Percentiles rank a stretch among this genome's conserved stretches.
Evolutionary conservation across 2,113 vertebrate species (phyloP).

Genomic region (Phrynosoma platyrhinos): DNA sequence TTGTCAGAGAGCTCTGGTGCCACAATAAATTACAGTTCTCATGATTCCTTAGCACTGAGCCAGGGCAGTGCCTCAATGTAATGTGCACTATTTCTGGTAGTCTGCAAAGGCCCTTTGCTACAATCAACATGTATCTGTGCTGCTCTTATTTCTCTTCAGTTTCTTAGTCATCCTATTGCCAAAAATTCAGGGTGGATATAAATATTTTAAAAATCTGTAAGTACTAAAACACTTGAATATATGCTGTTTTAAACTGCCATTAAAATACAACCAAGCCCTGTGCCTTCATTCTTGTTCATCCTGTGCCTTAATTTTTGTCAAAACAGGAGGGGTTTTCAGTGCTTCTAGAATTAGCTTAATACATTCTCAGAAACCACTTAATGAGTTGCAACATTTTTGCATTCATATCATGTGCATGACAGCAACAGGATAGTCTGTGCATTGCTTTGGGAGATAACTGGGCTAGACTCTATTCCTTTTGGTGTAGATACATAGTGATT

Average conservation of each 20-base stretch:
- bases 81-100: too few relatives aligned
- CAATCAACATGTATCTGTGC: too few relatives aligned
- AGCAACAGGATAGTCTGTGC: too few relatives aligned
- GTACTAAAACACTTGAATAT: background rate
- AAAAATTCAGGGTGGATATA: background rate
- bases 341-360: background rate
- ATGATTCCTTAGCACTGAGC: too few relatives aligned
- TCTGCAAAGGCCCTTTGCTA: too few relatives aligned
- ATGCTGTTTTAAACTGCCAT: background rate
- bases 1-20: too few relatives aligned
- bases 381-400: background rate
- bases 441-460: background rate
- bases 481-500: background rate
- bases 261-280: background rate
- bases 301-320: background rate
- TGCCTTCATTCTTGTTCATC: background rate
- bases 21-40: too few relatives aligned
- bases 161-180: background rate
- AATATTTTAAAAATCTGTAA: background rate
- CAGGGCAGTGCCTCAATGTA: too few relatives aligned
- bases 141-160: background rate
- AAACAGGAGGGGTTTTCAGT: background rate
- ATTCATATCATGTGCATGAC: background rate
- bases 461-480: background rate
- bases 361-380: background rate